Base-by-base conservation (phyloP, 2,797 vertebrate genomes). In the Parotocinclus haroldoi region DNA sequence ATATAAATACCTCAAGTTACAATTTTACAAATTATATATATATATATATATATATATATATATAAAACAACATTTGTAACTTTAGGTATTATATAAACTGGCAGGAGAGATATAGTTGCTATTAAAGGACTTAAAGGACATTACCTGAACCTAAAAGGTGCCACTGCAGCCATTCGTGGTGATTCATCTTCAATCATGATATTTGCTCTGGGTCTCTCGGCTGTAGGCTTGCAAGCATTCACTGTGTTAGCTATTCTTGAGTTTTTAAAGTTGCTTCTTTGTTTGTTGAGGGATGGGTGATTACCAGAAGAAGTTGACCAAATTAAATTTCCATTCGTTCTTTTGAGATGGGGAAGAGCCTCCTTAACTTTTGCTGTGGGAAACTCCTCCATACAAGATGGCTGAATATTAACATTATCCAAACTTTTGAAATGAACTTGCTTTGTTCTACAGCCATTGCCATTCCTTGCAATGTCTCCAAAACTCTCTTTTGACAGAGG, bases 131-230 rank as follows among this genome's bases (percentile, higher is more conserved):
- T n/a, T n/a, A n/a, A 27, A 27, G 27, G 27, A 54, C 78, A 89
- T 92, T 81, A 96, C 95, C 92, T 89, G 89, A 94, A 95, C 74
- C 87, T 91, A 83, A 96, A 96, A 17, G 94, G 94, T 58, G 93
- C 92, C 53, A 97, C 91, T 0, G 94, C 88, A 4, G 92, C 94
- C 40, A 91, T 95, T 82, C 69, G 89, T 38, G 81, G 88, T 27
- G 92, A 91, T 1, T 85, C 83, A 19, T 63, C 73, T 71, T 78
- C 79, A 17, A 77, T 48, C 63, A 76, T 66, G 59, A 74, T 81
- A 11, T 37, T 10, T 39, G 7, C 42, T 9, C 13, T 59, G 58
- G 73, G 53, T 0, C 68, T 76, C 40, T 73, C 72, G 1, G 19
- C 19, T 66, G 71, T 73, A 8, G 70, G 53, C 71, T 73, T 78